These are phyloP conservation scores for Habroteleia sp. DNA, from an alignment of 2,888 invertebrate species.

Conservation along the genomic window DNA sequence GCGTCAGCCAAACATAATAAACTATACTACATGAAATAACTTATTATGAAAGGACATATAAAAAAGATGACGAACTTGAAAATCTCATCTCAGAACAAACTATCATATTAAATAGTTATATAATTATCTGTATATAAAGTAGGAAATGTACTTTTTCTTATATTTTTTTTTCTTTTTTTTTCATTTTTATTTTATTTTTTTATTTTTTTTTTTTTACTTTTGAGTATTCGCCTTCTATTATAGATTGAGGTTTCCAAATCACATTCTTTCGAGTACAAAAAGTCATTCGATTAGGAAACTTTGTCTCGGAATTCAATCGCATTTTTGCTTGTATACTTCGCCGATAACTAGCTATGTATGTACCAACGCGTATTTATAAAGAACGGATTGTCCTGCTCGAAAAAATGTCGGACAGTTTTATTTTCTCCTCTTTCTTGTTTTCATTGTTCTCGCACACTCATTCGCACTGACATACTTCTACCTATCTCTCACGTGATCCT, in stretches of 20 bases:
- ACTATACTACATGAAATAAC: constrained; percentile 70
- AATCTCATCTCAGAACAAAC: constrained; percentile 64
- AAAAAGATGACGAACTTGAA: constrained; percentile 74
- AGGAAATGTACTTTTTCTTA: constrained; percentile 73
- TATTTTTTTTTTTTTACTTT: constrained; percentile 7
- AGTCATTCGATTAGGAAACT: constrained; percentile 34
- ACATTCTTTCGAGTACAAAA: constrained; percentile 49
- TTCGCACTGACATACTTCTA: constrained; percentile 41
- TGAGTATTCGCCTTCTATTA: constrained; percentile 35
- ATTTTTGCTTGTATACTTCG: constrained; percentile 26
- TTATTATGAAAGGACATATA: constrained; percentile 76
- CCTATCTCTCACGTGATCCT: constrained; percentile 64
- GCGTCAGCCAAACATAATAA: constrained; percentile 54
- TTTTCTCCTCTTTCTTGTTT: constrained; percentile 3
- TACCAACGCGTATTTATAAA: constrained; percentile 46
- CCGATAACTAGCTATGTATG: constrained; percentile 34
- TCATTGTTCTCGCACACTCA: constrained; percentile 66
- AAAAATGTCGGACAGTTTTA: constrained; percentile 30
- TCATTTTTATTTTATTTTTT: constrained; percentile 5
- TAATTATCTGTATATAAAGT: constrained; percentile 76
- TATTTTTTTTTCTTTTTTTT: constrained; percentile 8
- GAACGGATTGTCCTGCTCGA: constrained; percentile 49
- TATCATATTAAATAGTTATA: constrained; percentile 45
- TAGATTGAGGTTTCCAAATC: constrained; percentile 15
- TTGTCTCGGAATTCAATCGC: constrained; percentile 19